phyloP scores from a whole-genome alignment of 1,140 invertebrate genomes.

The Amyelois transitella region DNA sequence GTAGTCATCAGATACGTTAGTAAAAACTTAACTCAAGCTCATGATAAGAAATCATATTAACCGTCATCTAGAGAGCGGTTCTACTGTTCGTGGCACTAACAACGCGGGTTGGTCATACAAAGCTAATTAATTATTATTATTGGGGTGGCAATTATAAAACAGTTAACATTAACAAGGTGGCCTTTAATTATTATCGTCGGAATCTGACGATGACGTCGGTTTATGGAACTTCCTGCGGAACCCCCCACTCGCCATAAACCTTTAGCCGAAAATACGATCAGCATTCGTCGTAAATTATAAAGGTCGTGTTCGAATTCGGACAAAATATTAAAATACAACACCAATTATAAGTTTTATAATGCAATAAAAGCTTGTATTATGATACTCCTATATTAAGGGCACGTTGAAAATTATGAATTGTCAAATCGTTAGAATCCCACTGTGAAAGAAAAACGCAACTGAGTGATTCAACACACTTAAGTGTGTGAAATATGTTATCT shows the following conservation, averaged over 20 bases:
- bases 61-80: background rate
- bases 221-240: conserved; percentile 58
- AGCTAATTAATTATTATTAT: conserved; percentile 38
- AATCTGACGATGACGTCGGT: conserved; percentile 49
- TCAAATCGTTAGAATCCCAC: too few species aligned
- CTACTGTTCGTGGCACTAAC: background rate
- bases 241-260: conserved; percentile 39
- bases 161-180: conserved; percentile 66
- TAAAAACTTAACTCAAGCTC: too few species aligned
- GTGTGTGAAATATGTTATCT: too few species aligned
- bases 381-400: background rate
- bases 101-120: background rate
- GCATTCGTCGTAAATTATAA: conserved; percentile 45
- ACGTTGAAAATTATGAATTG: background rate
- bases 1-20: too few species aligned
- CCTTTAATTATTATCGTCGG: conserved; percentile 59
- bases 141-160: conserved; percentile 55
- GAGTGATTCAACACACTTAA: too few species aligned
- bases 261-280: conserved; percentile 40
- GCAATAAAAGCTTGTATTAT: conserved; percentile 16
- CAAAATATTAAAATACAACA: conserved; percentile 26
- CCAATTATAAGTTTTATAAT: conserved; percentile 30
- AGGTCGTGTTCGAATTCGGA: conserved; percentile 19
- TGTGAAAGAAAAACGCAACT: too few species aligned
- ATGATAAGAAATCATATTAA: too few species aligned